These are phyloP conservation scores for Morpho helenor DNA, from an alignment of 2,888 invertebrate species.

Conservation along the genomic window DNA sequence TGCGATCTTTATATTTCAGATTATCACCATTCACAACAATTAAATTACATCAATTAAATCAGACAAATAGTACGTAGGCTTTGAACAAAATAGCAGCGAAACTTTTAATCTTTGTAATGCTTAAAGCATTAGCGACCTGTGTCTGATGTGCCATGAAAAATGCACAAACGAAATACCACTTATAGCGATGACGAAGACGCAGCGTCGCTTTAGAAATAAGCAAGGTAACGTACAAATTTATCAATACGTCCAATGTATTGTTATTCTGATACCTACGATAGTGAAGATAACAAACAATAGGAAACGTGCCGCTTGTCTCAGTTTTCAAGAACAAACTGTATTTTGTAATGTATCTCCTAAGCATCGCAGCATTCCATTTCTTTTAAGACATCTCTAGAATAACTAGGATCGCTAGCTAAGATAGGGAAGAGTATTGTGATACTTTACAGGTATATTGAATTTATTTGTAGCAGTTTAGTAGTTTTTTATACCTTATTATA, in stretches of 20 bases:
- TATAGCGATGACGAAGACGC: slow-evolving; percentile 11
- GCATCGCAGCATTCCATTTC: slow-evolving; percentile 10
- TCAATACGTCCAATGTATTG: neutral
- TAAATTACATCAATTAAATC: too few relatives aligned
- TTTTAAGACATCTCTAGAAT: neutral
- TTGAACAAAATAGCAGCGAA: too few relatives aligned
- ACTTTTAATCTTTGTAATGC: slow-evolving; percentile 6
- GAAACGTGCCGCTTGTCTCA: neutral
- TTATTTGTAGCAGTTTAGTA: too few relatives aligned
- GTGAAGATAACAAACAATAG: neutral
- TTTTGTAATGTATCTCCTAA: slow-evolving; percentile 1
- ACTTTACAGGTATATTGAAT: too few relatives aligned
- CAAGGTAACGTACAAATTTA: too few relatives aligned
- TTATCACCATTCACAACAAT: too few relatives aligned
- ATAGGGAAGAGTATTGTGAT: neutral
- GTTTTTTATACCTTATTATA: too few relatives aligned
- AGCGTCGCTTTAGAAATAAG: neutral
- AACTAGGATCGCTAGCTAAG: neutral
- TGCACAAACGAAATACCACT: slow-evolving; percentile 1
- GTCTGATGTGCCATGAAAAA: slow-evolving; percentile 3
- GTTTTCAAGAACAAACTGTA: slow-evolving; percentile 2
- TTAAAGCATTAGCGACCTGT: slow-evolving; percentile 28
- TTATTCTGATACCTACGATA: neutral
- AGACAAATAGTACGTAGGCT: too few relatives aligned
- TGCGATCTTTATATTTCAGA: too few relatives aligned